These are phyloP conservation scores for Calypte anna DNA, from an alignment of 2,113 vertebrate genomes.

Conservation along the genomic window DNA sequence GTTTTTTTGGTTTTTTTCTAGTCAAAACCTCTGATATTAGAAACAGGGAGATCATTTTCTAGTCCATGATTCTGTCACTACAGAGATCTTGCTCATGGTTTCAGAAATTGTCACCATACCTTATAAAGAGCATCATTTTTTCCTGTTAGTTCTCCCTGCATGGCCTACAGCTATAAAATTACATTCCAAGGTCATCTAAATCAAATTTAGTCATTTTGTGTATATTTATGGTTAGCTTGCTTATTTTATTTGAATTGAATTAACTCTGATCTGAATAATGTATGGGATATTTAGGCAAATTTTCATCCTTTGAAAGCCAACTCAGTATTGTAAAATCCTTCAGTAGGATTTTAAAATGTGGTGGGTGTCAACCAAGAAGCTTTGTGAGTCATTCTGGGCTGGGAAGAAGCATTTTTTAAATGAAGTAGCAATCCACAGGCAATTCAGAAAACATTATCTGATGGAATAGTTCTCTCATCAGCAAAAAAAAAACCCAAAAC, in stretches of 20 bases:
- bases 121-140: conserved; percentile 9
- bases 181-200: conserved; percentile 32
- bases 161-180: not conserved
- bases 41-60: not conserved
- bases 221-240: conserved; percentile 40
- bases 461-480: not conserved
- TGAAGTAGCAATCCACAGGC: not conserved
- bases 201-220: conserved; percentile 34
- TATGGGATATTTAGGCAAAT: conserved; percentile 64
- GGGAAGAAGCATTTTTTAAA: conserved; percentile 54
- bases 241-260: conserved; percentile 66
- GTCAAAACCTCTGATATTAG: not conserved
- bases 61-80: not conserved
- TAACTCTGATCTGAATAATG: conserved; percentile 51
- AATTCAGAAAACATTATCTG: conserved; percentile 5
- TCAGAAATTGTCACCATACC: not conserved
- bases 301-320: conserved; percentile 9
- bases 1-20: not conserved
- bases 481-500: not conserved
- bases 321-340: conserved; percentile 38
- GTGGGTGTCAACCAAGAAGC: conserved; percentile 25
- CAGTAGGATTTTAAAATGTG: conserved; percentile 47
- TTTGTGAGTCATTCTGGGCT: conserved; percentile 39
- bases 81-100: not conserved
- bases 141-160: not conserved